Evolutionary conservation across 2,113 vertebrate species (phyloP).

Genomic region (Sebastes schlegelii): DNA sequence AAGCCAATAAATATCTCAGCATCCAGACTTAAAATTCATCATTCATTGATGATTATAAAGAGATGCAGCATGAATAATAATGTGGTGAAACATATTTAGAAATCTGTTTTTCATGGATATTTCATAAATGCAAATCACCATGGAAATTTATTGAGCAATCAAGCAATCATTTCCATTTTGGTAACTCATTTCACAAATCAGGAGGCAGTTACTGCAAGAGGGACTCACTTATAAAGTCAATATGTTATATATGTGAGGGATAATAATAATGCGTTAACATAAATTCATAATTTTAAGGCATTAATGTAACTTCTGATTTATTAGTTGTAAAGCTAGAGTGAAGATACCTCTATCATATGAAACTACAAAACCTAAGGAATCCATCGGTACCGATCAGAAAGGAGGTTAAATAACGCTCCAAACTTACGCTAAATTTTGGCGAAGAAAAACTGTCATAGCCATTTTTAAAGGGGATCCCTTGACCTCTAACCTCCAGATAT

Average conservation of each 20-base stretch:
- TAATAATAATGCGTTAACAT: no score
- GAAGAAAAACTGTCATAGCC: no score
- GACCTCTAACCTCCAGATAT: no score
- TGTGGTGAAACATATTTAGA: slow-evolving; percentile 9
- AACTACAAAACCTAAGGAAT: no score
- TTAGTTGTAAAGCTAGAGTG: no score
- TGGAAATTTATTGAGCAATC: slow-evolving; percentile 4
- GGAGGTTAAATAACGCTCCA: no score
- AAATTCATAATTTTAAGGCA: no score
- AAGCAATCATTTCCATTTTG: not conserved
- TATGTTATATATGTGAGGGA: not conserved
- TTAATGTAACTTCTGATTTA: no score
- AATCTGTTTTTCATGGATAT: not conserved
- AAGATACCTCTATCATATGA: no score
- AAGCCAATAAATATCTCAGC: not conserved
- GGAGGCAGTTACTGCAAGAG: slow-evolving; percentile 7
- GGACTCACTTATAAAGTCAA: not conserved
- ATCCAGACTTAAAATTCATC: not conserved
- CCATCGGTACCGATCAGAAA: no score
- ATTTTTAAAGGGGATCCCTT: no score
- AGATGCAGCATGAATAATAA: slow-evolving; percentile 9
- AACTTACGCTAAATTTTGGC: no score
- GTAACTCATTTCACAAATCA: slow-evolving; percentile 12
- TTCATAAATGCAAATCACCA: slow-evolving; percentile 3
- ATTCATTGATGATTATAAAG: not conserved